Conservation (phyloP, 2,888 invertebrate genomes). For the Cordilura impudica region DNA sequence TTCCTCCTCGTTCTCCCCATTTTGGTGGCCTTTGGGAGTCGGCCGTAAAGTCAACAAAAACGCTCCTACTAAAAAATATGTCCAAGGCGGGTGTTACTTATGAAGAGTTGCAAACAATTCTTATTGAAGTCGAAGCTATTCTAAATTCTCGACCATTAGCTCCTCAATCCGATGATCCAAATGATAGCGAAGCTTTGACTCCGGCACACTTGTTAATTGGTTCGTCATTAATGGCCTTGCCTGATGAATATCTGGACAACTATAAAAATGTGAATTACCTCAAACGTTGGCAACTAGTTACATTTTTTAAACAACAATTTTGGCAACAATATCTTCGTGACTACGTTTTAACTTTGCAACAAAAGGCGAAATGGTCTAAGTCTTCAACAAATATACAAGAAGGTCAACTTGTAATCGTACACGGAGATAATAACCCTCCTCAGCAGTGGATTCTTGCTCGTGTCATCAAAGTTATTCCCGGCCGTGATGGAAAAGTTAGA, state of each 20-base stretch:
- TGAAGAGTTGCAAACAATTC: constrained; percentile 51
- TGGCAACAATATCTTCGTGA: too few relatives aligned
- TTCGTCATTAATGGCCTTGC: constrained; percentile 10
- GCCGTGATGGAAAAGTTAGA: constrained; percentile 35
- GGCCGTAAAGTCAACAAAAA: too few relatives aligned
- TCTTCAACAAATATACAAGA: constrained; percentile 30
- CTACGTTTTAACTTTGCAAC: too few relatives aligned
- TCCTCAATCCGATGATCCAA: constrained; percentile 26
- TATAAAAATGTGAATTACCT: constrained; percentile 27
- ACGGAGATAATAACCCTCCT: constrained; percentile 50
- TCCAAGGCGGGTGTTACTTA: too few relatives aligned
- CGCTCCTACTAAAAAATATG: too few relatives aligned
- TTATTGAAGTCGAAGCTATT: constrained; percentile 63
- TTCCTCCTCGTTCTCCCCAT: constrained; percentile 60
- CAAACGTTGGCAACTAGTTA: constrained; percentile 51
- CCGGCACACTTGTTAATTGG: constrained; percentile 30
- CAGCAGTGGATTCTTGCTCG: constrained; percentile 46
- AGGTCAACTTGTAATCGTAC: constrained; percentile 47
- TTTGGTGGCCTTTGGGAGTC: constrained; percentile 59
- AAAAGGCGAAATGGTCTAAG: too few relatives aligned
- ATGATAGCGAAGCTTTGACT: constrained; percentile 17
- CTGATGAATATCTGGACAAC: constrained; percentile 14
- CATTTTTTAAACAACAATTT: constrained; percentile 55
- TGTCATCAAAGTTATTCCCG: constrained; percentile 7
- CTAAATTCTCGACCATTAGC: constrained; percentile 59